Percentiles rank a stretch among this genome's conserved stretches.
These are phyloP conservation scores for Pogonophryne albipinna DNA, from an alignment of 2,797 vertebrate genomes.

Conservation along the genomic window DNA sequence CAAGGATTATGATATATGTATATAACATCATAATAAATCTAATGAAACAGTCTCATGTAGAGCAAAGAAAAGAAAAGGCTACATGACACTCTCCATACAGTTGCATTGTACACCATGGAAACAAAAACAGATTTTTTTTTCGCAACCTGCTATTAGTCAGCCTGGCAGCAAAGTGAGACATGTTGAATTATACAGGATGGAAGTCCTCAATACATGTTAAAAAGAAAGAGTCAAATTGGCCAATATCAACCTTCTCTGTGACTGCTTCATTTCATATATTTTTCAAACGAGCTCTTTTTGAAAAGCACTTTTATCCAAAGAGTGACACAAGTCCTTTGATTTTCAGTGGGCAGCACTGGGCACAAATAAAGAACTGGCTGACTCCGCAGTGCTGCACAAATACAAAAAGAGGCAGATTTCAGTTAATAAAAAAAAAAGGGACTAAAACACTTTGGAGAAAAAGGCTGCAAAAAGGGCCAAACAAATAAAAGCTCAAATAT, in stretches of 20 bases:
- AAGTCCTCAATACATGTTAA: neutral
- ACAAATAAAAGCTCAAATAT: neutral
- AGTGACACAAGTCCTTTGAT: neutral
- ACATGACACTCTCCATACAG: neutral
- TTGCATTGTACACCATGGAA: neutral
- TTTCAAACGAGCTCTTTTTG: conserved; percentile 21
- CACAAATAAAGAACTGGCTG: conserved; percentile 6
- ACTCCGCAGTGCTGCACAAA: neutral
- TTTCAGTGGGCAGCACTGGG: neutral
- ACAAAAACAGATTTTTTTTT: neutral
- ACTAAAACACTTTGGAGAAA: neutral
- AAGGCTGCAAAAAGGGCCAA: neutral
- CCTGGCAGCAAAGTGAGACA: conserved; percentile 2
- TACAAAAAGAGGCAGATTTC: neutral
- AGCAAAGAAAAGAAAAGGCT: neutral
- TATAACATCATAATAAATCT: no score
- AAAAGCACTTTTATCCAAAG: conserved; percentile 35
- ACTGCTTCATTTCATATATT: conserved; percentile 21
- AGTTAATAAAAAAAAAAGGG: no score
- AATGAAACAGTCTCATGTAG: neutral
- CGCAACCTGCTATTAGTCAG: conserved; percentile 13
- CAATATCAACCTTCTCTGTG: neutral
- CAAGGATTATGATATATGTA: neutral
- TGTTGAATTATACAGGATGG: conserved; percentile 14
- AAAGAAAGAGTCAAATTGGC: neutral